Evolutionary conservation across 2,113 vertebrate species (phyloP).

Genomic region (Falcunculus frontatus): DNA sequence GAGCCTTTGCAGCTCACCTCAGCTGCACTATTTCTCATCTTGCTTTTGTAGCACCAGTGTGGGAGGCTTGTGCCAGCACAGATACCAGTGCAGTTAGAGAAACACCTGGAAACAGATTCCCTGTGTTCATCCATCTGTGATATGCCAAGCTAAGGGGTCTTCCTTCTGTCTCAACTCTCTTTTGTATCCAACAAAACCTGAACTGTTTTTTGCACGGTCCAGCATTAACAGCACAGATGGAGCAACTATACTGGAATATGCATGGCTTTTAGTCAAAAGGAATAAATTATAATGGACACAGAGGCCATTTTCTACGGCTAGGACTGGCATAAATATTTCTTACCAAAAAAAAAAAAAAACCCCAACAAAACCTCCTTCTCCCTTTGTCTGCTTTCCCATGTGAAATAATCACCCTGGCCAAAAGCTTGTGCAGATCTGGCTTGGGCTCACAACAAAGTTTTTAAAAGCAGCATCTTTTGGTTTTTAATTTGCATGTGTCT

Average conservation of each 20-base stretch:
- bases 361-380: background rate
- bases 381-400: background rate
- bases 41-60: background rate
- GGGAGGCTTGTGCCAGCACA: background rate
- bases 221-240: constrained; percentile 31
- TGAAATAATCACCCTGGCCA: background rate
- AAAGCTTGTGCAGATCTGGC: background rate
- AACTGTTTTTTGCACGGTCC: background rate
- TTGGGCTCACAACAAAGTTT: background rate
- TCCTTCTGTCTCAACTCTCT: background rate
- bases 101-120: background rate
- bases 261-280: background rate
- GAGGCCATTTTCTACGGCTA: background rate
- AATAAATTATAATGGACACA: background rate
- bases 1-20: background rate
- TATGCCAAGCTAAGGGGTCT: background rate
- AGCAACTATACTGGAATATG: background rate
- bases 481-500: background rate
- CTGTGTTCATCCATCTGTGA: background rate
- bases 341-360: background rate
- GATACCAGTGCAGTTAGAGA: background rate
- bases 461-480: background rate
- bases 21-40: background rate
- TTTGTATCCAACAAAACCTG: background rate
- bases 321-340: background rate